Percentiles rank a stretch among this genome's conserved stretches.
phyloP scores from a whole-genome alignment of 2,888 invertebrate species.

The Hyposoter dolosus region DNA sequence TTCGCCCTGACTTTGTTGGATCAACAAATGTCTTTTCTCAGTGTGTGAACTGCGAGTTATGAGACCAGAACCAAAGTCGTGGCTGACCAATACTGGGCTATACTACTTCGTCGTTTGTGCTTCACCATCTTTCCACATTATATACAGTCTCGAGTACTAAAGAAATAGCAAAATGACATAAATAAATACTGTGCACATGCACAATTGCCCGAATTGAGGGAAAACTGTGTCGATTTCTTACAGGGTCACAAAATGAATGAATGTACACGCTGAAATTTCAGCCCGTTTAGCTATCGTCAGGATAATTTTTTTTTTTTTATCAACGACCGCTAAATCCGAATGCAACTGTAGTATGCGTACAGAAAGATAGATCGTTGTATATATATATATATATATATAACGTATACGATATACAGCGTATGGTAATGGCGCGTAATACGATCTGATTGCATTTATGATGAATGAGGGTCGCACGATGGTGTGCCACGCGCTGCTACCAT shows the following conservation, averaged over 20 bases:
- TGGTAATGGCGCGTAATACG: slow-evolving; percentile 80
- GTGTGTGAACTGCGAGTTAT: slow-evolving; percentile 64
- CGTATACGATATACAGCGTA: slow-evolving; percentile 68
- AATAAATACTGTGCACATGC: too few species aligned
- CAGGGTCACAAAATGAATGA: too few species aligned
- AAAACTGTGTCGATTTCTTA: too few species aligned
- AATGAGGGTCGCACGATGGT: slow-evolving; percentile 72
- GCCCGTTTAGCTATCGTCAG: neutral
- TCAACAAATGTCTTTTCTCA: too few species aligned
- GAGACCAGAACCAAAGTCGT: slow-evolving; percentile 53
- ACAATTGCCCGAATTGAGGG: too few species aligned
- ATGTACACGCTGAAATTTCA: neutral
- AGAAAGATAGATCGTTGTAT: neutral
- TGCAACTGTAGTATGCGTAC: neutral
- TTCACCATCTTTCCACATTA: too few species aligned
- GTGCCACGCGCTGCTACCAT: slow-evolving; percentile 57
- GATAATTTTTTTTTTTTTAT: neutral
- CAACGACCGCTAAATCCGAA: neutral
- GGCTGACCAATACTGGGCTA: slow-evolving; percentile 39
- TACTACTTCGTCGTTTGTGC: slow-evolving; percentile 2
- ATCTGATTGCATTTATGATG: slow-evolving; percentile 80
- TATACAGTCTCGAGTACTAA: too few species aligned
- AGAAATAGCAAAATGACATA: too few species aligned
- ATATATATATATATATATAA: slow-evolving; percentile 1
- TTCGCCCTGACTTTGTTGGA: too few species aligned